Evolutionary conservation across 1,140 invertebrate species (phyloP).

Genomic region (Drosophila varians): DNA sequence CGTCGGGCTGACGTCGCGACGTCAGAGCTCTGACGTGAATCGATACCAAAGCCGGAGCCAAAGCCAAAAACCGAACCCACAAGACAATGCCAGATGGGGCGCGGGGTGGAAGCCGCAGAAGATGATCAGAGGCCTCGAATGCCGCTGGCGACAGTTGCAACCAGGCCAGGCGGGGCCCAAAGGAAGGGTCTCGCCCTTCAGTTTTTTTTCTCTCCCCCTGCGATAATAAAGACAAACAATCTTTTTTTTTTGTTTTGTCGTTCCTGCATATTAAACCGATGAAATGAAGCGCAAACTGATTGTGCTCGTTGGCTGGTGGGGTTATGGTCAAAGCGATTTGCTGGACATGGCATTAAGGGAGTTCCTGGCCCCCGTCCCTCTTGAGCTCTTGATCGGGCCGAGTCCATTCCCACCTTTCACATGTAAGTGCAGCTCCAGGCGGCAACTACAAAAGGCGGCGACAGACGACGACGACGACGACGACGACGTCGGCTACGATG

Average conservation of each 20-base stretch:
- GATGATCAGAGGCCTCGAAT: conserved; percentile 36
- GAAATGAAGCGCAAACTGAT: conserved; percentile 74
- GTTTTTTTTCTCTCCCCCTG: background rate
- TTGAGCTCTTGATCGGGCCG: background rate
- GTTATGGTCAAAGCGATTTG: conserved; percentile 60
- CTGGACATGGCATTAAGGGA: conserved; percentile 63
- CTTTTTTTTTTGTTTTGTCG: conserved; percentile 20
- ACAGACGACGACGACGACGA: conserved; percentile 30
- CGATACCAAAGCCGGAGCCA: conserved; percentile 6
- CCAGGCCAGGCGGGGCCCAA: conserved; percentile 4
- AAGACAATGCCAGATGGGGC: background rate
- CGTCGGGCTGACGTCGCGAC: conserved; percentile 41
- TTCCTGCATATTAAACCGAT: conserved; percentile 58
- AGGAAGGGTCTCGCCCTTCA: conserved; percentile 16
- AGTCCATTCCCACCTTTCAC: conserved; percentile 37
- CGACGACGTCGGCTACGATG: conserved; percentile 48
- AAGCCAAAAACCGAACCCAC: background rate
- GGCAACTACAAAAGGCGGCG: conserved; percentile 44
- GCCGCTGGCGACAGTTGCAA: conserved; percentile 47
- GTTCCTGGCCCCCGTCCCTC: background rate
- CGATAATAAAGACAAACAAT: conserved; percentile 74
- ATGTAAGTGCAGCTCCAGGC: conserved; percentile 44
- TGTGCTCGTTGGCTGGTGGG: conserved; percentile 35
- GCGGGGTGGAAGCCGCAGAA: conserved; percentile 4
- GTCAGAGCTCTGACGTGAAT: conserved; percentile 37